These are phyloP conservation scores for Tachina lurida DNA, from an alignment of 2,888 invertebrate genomes.

Conservation along the genomic window DNA sequence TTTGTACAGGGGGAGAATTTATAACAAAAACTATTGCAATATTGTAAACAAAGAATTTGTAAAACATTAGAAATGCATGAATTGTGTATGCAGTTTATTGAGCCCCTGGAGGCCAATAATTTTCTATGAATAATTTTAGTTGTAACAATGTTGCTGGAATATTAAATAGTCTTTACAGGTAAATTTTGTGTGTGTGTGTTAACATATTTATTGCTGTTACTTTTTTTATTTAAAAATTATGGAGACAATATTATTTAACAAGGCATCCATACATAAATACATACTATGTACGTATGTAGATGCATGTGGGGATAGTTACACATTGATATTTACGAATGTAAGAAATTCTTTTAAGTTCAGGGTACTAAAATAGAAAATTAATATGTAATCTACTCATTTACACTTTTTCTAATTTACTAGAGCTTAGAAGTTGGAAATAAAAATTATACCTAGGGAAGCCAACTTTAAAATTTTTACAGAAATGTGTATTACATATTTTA, in stretches of 20 bases:
- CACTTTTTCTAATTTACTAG: too few relatives aligned
- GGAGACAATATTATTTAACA: conserved; percentile 13
- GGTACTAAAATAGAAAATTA: neutral
- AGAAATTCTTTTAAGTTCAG: neutral
- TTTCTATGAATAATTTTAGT: conserved; percentile 51
- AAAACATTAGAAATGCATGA: conserved; percentile 64
- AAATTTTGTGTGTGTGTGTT: neutral
- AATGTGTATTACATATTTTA: too few relatives aligned
- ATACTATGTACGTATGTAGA: neutral
- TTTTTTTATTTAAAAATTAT: conserved; percentile 35
- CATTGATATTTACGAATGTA: neutral
- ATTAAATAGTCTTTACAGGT: conserved; percentile 46
- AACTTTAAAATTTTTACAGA: too few relatives aligned
- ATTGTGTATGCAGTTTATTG: conserved; percentile 50
- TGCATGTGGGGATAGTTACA: too few relatives aligned
- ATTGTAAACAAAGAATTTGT: conserved; percentile 55
- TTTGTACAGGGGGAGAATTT: conserved; percentile 8
- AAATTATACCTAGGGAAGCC: too few relatives aligned
- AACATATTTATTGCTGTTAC: conserved; percentile 14
- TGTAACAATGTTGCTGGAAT: conserved; percentile 48
- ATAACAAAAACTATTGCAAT: neutral
- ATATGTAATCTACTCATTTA: too few relatives aligned
- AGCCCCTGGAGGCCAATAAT: conserved; percentile 65
- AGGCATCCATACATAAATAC: neutral
- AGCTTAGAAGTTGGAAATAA: too few relatives aligned